Conservation (phyloP, 2,888 invertebrate species). For the Uropetala carovei region DNA sequence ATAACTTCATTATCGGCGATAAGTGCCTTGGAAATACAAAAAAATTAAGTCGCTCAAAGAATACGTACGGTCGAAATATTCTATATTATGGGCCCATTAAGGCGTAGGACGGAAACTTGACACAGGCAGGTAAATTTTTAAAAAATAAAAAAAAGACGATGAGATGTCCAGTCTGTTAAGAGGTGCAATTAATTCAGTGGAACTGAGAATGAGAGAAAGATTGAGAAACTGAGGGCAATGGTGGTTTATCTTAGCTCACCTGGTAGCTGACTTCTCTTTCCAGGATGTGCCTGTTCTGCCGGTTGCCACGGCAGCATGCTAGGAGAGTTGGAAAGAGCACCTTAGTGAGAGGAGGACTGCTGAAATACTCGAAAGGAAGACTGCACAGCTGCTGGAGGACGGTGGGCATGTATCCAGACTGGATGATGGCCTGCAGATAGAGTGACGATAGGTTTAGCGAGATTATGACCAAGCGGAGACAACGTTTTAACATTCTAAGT, state of each 20-base stretch:
- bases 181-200: slow-evolving; percentile 2
- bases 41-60: too few species aligned
- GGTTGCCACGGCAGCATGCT: slow-evolving; percentile 82
- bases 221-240: not conserved
- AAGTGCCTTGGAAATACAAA: too few species aligned
- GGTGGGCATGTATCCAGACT: slow-evolving; percentile 86
- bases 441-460: slow-evolving; percentile 65
- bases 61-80: not conserved
- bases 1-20: too few species aligned
- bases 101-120: slow-evolving; percentile 7
- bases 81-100: not conserved
- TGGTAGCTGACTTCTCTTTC: slow-evolving; percentile 83
- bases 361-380: slow-evolving; percentile 91
- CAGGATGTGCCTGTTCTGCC: slow-evolving; percentile 84
- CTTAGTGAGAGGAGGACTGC: slow-evolving; percentile 83
- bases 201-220: not conserved
- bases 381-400: slow-evolving; percentile 90
- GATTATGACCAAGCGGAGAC: not conserved
- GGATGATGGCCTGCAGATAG: slow-evolving; percentile 81
- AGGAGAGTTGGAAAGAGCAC: slow-evolving; percentile 89
- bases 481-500: not conserved
- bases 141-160: not conserved
- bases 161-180: slow-evolving; percentile 9
- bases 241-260: slow-evolving; percentile 73
- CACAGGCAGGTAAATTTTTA: not conserved